Base-by-base conservation (phyloP, 1,140 invertebrate genomes). In the Liolophura sinensis region DNA sequence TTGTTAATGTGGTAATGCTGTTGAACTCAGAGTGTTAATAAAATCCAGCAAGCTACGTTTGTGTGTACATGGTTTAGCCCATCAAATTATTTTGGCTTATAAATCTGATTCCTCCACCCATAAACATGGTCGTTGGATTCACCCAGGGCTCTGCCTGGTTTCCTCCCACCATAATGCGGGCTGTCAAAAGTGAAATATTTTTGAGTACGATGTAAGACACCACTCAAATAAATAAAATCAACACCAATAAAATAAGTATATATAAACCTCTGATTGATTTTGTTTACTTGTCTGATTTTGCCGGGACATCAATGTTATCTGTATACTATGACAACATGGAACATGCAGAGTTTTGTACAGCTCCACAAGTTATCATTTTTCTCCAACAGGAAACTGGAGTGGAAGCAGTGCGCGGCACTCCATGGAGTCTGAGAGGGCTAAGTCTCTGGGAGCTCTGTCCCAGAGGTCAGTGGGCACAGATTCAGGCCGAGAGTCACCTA, bases 351-450 rank as follows among this genome's bases (percentile, higher is more conserved):
- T 50, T 69, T 50, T 71, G 46, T 62, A n/a, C n/a, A n/a, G n/a
- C n/a, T n/a, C n/a, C n/a, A n/a, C n/a, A n/a, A n/a, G n/a, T 51
- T 60, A 24, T 54, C 14, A 9, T 18, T 18, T 68, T 25, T 49
- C 66, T 57, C 54, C 60, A 73, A 7, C 57, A 82, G 95, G 95
- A 55, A 96, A 96, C 82, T 96, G 95, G 95, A 94, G 92, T 74
- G 93, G 72, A 0, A 95, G 92, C 70, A 94, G 80, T 70, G 79
- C 93, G 50, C 86, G 93, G 65, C 92, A 93, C 25, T 86, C 84
- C 0, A 54, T 86, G 27, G 85, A 85, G 62, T 85, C 84, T 0
- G 82, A 81, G 55, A 90, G 92, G 74, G 31, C 60, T 22, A 47
- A 46, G 54, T 18, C 27, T 9, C n/a, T 49, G 9, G 89, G 90